phyloP scores from a whole-genome alignment of 2,888 invertebrate species.

The Cheilosia soror region DNA sequence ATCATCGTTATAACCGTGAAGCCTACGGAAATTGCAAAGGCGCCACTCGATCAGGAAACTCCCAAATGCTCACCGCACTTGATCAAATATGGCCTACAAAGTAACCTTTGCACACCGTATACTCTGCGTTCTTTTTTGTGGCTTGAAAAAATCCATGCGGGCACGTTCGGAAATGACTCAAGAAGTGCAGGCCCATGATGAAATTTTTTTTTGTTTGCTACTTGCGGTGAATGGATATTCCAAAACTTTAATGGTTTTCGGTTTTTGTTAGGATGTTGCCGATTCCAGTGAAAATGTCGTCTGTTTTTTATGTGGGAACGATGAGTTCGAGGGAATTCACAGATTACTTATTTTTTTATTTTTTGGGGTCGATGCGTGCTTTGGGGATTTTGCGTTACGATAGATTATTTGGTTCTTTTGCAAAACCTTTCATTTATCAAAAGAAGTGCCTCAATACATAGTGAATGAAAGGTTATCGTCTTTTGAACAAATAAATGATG shows the following conservation, averaged over 20 bases:
- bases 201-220: constrained; percentile 1
- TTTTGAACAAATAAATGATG: not conserved
- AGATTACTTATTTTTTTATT: not conserved
- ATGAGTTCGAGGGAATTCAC: constrained; percentile 35
- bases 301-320: constrained; percentile 1
- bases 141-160: constrained; percentile 14
- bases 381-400: constrained; percentile 38
- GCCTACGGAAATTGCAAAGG: constrained; percentile 36
- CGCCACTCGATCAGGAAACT: constrained; percentile 51
- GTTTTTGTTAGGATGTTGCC: not conserved
- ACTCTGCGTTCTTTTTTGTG: constrained; percentile 24
- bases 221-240: constrained; percentile 50
- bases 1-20: not conserved
- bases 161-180: constrained; percentile 40
- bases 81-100: constrained; percentile 43
- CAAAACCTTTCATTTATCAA: too few relatives aligned
- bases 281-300: constrained; percentile 34
- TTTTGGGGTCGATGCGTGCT: not conserved
- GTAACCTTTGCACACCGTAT: not conserved
- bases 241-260: constrained; percentile 15
- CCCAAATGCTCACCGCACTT: constrained; percentile 37
- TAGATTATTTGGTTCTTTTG: constrained; percentile 3
- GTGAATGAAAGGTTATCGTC: constrained; percentile 12
- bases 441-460: not conserved
- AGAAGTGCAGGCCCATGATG: constrained; percentile 24